These are phyloP conservation scores for Bombus picipes DNA, from an alignment of 1,140 invertebrate species.

Conservation along the genomic window DNA sequence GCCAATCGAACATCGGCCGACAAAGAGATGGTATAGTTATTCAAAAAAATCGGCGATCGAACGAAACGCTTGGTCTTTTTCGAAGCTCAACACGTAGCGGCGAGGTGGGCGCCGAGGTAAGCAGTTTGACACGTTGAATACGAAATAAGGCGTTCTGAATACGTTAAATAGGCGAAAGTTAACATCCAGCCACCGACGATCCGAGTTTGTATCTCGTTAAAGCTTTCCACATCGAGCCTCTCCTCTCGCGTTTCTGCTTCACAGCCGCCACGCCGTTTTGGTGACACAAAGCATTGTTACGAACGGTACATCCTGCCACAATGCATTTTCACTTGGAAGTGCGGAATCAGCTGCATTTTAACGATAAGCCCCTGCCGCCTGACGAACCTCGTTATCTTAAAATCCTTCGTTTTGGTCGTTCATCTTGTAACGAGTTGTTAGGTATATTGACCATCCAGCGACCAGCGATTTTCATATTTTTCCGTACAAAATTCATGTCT, in stretches of 20 bases:
- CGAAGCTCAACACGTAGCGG: constrained; percentile 2
- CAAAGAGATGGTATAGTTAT: background rate
- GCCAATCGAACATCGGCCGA: background rate
- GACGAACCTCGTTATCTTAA: constrained; percentile 12
- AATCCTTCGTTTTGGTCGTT: constrained; percentile 34
- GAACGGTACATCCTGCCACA: background rate
- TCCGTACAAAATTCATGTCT: too few species aligned
- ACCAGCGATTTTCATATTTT: too few species aligned
- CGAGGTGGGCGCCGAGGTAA: background rate
- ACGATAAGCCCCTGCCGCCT: background rate
- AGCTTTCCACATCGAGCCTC: constrained; percentile 17
- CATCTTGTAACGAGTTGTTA: background rate
- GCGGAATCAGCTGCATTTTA: constrained; percentile 32
- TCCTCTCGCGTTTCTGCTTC: background rate
- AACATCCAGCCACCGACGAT: constrained; percentile 24
- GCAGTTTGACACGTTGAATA: constrained; percentile 39
- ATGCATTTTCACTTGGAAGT: constrained; percentile 19
- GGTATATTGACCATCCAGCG: background rate
- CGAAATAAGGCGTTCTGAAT: constrained; percentile 22
- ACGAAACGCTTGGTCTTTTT: background rate
- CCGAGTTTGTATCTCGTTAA: constrained; percentile 26
- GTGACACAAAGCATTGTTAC: constrained; percentile 38
- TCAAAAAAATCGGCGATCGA: constrained; percentile 1
- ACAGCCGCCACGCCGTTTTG: background rate
- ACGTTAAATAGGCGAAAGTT: constrained; percentile 40